Evolutionary conservation across 2,113 vertebrate species (phyloP).

Genomic region (Pelecanoides urinatrix): DNA sequence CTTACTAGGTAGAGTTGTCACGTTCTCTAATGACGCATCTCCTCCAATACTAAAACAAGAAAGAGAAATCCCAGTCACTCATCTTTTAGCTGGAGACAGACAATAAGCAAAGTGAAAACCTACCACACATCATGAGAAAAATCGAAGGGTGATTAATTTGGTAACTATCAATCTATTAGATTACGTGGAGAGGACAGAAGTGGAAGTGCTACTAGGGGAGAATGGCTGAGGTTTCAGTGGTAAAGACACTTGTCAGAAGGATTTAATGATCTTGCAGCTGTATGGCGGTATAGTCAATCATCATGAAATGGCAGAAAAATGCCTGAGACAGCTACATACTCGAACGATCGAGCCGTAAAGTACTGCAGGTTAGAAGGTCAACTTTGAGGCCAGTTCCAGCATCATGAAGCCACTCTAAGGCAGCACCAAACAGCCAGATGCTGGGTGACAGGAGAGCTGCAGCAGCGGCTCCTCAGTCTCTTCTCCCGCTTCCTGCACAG

Average conservation of each 20-base stretch:
- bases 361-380: neutral
- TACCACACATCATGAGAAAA: neutral
- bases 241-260: neutral
- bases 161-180: neutral
- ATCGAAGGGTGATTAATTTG: neutral
- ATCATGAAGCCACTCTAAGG: neutral
- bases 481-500: neutral
- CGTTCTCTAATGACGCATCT: conserved; percentile 72
- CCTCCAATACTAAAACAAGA: conserved; percentile 83
- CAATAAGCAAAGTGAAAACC: neutral
- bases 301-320: neutral
- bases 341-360: neutral
- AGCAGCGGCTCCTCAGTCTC: neutral
- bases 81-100: neutral
- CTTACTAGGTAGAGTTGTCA: conserved; percentile 93
- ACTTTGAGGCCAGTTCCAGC: neutral
- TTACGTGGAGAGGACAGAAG: neutral
- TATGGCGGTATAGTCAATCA: neutral
- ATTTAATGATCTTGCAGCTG: neutral
- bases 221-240: neutral
- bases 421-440: neutral
- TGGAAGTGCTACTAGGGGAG: neutral
- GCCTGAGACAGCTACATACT: neutral
- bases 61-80: neutral
- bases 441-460: neutral